phyloP scores from a whole-genome alignment of 1,140 invertebrate species.

The Cyclina sinensis region DNA sequence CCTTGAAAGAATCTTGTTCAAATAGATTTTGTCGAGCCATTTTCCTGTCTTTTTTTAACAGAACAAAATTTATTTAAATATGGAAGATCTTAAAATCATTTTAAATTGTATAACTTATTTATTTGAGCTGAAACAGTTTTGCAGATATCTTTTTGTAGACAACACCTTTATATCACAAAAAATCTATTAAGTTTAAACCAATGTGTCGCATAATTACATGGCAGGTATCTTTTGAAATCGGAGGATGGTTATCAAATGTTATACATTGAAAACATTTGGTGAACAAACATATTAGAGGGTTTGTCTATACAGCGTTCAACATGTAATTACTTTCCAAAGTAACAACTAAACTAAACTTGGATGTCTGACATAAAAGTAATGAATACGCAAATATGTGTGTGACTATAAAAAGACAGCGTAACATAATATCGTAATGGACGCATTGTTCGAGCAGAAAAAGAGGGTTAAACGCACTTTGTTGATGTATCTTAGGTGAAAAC shows the following conservation, averaged over 20 bases:
- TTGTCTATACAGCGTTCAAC: slow-evolving; percentile 6
- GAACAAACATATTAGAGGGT: slow-evolving; percentile 59
- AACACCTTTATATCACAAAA: background rate
- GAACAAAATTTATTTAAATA: no score
- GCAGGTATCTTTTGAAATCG: slow-evolving; percentile 41
- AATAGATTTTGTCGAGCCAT: no score
- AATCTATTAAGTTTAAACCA: slow-evolving; percentile 49
- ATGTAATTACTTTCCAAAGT: slow-evolving; percentile 52
- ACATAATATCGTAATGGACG: slow-evolving; percentile 12
- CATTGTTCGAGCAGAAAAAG: slow-evolving; percentile 48
- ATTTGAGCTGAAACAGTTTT: background rate
- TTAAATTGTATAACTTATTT: no score
- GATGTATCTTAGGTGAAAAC: slow-evolving; percentile 19
- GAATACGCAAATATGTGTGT: slow-evolving; percentile 21
- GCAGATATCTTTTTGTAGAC: background rate
- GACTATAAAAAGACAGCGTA: background rate
- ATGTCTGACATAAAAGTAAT: slow-evolving; percentile 35
- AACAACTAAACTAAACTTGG: slow-evolving; percentile 16
- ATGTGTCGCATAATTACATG: slow-evolving; percentile 45
- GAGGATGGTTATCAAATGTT: slow-evolving; percentile 37
- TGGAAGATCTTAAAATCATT: no score
- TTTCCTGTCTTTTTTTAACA: no score
- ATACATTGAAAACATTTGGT: slow-evolving; percentile 36
- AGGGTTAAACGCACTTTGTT: slow-evolving; percentile 44
- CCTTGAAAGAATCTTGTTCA: no score